phyloP scores from a whole-genome alignment of 2,888 invertebrate species.

The Troides aeacus region DNA sequence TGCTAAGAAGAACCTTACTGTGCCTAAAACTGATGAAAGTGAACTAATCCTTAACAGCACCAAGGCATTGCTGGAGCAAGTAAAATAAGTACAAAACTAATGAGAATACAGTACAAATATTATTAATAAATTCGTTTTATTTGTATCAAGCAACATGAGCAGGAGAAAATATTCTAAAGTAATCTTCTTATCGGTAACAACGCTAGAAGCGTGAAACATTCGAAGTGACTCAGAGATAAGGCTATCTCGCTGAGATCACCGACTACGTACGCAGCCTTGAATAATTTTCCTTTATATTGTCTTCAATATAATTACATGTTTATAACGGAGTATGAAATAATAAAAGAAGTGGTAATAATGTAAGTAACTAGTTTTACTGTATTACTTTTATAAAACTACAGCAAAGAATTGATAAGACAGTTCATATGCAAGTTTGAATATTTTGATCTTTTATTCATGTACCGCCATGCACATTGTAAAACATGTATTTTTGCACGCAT shows the following conservation, averaged over 20 bases:
- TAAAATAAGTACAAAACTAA: not conserved
- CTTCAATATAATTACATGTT: not conserved
- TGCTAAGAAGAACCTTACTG: too few relatives aligned
- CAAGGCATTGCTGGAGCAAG: too few relatives aligned
- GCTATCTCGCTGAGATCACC: conserved; percentile 65
- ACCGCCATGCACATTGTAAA: too few relatives aligned
- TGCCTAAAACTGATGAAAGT: too few relatives aligned
- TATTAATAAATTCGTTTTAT: not conserved
- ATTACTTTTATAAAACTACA: not conserved
- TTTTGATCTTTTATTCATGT: too few relatives aligned
- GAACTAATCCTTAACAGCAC: too few relatives aligned
- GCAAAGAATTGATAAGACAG: too few relatives aligned
- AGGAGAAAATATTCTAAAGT: conserved; percentile 22
- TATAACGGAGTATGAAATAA: not conserved
- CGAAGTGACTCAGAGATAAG: conserved; percentile 65
- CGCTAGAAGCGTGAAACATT: conserved; percentile 30
- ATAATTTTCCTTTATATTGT: conserved; percentile 1
- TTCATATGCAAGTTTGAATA: too few relatives aligned
- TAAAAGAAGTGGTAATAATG: not conserved
- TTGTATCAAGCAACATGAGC: not conserved
- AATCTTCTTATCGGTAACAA: conserved; percentile 24
- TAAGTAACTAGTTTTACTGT: not conserved
- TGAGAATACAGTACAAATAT: not conserved
- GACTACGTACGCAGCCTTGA: conserved; percentile 11
- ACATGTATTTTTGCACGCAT: too few relatives aligned